These are phyloP conservation scores for Mimachlamys varia DNA, from an alignment of 2,888 invertebrate species.

Conservation along the genomic window DNA sequence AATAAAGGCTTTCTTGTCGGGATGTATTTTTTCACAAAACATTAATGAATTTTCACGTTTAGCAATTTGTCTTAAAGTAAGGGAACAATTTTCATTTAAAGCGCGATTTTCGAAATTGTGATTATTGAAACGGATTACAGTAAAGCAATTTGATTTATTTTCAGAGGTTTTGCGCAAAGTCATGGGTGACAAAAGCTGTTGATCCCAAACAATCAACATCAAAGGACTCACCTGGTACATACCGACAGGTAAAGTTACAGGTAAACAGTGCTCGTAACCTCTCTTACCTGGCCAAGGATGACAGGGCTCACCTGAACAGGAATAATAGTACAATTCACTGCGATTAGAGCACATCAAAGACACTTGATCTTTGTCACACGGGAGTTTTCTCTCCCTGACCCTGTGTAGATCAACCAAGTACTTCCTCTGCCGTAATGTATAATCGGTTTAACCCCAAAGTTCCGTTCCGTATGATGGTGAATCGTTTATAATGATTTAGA, in stretches of 20 bases:
- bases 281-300: background rate
- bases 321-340: background rate
- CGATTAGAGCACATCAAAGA: background rate
- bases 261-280: conserved; percentile 28
- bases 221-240: background rate
- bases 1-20: background rate
- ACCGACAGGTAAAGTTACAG: conserved; percentile 1
- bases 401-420: background rate
- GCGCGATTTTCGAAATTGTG: background rate
- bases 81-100: background rate
- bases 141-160: background rate
- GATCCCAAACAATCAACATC: background rate
- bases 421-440: background rate
- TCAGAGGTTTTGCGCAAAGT: background rate
- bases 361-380: background rate
- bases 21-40: background rate
- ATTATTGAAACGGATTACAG: background rate
- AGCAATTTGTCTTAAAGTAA: background rate
- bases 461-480: no score
- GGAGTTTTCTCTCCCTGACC: background rate
- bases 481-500: no score
- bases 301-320: background rate
- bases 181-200: conserved; percentile 15
- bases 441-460: no score
- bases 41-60: background rate